Evolutionary conservation across 2,797 vertebrate genomes (phyloP).

Genomic region (Microcaecilia unicolor): DNA sequence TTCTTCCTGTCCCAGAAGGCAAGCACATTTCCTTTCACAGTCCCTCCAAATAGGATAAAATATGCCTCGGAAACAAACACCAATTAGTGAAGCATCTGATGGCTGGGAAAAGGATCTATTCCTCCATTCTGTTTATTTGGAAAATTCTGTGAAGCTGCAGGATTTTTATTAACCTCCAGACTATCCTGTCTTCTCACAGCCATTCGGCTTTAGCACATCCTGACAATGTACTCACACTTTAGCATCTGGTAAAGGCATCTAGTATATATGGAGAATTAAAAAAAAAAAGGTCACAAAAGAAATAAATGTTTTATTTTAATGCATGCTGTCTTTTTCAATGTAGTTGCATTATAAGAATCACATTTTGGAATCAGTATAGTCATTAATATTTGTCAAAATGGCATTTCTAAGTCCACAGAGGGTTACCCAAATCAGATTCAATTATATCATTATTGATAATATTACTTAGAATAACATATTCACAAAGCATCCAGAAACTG

Average conservation of each 20-base stretch:
- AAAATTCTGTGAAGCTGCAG: constrained; percentile 25
- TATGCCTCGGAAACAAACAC: constrained; percentile 31
- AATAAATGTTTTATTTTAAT: background rate
- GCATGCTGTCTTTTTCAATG: background rate
- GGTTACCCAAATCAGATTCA: constrained; percentile 5
- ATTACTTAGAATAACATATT: background rate
- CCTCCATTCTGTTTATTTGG: constrained; percentile 43
- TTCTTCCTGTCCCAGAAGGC: constrained; percentile 56
- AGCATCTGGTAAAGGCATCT: constrained; percentile 31
- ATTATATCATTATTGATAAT: constrained; percentile 7
- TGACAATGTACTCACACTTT: constrained; percentile 29
- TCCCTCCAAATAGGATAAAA: constrained; percentile 39
- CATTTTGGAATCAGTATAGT: constrained; percentile 4
- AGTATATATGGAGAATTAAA: background rate
- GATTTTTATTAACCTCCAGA: constrained; percentile 35
- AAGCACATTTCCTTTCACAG: constrained; percentile 38
- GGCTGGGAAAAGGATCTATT: constrained; percentile 33
- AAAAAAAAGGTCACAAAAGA: background rate
- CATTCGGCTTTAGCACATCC: constrained; percentile 16
- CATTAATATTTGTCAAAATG: too few species aligned
- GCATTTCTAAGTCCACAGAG: too few species aligned
- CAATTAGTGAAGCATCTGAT: constrained; percentile 41
- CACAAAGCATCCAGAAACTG: constrained; percentile 9
- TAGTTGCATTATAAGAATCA: constrained; percentile 3
- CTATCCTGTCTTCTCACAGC: constrained; percentile 32